phyloP scores from a whole-genome alignment of 2,113 vertebrate genomes.

The Aplodontia rufa region DNA sequence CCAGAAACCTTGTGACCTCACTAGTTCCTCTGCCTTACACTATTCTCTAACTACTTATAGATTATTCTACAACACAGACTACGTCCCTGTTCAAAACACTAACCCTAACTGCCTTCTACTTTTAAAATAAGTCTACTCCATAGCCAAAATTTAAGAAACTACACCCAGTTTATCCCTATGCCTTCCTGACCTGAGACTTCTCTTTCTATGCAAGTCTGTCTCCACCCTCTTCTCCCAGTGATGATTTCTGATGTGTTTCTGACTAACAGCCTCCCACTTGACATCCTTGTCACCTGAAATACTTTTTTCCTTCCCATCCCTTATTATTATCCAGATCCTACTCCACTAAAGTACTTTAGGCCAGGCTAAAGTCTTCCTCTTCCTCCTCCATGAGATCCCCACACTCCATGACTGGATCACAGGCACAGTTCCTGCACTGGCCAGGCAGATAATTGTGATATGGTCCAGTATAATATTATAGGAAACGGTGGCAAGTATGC shows the following conservation, averaged over 20 bases:
- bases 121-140: neutral
- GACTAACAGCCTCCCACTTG: neutral
- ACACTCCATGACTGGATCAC: neutral
- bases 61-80: neutral
- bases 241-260: neutral
- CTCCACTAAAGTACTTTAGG: neutral
- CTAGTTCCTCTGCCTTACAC: neutral
- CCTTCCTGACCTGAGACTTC: neutral
- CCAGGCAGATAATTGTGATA: neutral
- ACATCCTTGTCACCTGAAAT: neutral
- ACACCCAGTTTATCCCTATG: neutral
- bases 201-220: neutral
- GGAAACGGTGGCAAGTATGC: neutral
- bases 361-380: neutral
- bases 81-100: neutral
- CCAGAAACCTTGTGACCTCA: neutral
- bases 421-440: neutral
- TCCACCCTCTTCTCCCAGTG: neutral
- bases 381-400: neutral
- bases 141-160: neutral
- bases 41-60: neutral
- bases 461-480: neutral
- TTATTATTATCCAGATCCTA: neutral
- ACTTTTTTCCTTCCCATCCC: neutral
- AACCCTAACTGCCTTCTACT: neutral